Percentiles rank a stretch among this genome's conserved stretches.
These are phyloP conservation scores for Drosophila suzukii DNA, from an alignment of 1,140 invertebrate genomes.

Conservation along the genomic window DNA sequence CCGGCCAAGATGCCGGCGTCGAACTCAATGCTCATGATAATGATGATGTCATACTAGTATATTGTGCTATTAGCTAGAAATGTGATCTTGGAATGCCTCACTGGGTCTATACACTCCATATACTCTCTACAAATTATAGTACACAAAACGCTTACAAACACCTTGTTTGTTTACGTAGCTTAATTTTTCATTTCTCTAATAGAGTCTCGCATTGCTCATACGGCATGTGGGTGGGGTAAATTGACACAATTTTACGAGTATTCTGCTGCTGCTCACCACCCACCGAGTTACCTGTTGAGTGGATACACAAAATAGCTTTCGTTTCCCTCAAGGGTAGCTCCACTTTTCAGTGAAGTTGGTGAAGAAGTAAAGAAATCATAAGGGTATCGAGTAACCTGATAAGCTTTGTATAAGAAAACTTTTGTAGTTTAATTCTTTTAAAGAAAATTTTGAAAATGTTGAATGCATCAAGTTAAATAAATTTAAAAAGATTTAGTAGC, in stretches of 20 bases:
- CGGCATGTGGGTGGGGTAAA: conserved; percentile 44
- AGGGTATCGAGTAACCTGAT: conserved; percentile 1
- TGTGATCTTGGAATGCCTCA: conserved; percentile 50
- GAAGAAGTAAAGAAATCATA: background rate
- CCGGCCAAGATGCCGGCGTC: conserved; percentile 40
- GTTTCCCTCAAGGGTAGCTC: conserved; percentile 20
- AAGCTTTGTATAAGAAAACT: background rate
- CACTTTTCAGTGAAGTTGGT: conserved; percentile 19
- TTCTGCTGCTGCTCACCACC: conserved; percentile 11
- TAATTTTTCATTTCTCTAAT: conserved; percentile 52
- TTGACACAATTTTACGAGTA: conserved; percentile 64
- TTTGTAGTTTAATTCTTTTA: background rate
- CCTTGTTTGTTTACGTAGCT: conserved; percentile 37
- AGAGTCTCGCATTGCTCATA: conserved; percentile 58
- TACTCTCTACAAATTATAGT: background rate
- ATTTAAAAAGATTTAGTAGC: background rate
- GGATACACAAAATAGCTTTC: conserved; percentile 42
- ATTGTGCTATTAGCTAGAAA: conserved; percentile 29
- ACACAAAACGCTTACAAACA: conserved; percentile 24
- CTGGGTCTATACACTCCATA: background rate
- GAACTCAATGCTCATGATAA: conserved; percentile 21
- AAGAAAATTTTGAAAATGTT: background rate
- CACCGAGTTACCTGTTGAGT: conserved; percentile 53
- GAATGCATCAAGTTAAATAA: background rate
- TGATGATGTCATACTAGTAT: conserved; percentile 56